Base-by-base conservation (phyloP, 2,113 vertebrate species). In the Psammodynastes pulverulentus region DNA sequence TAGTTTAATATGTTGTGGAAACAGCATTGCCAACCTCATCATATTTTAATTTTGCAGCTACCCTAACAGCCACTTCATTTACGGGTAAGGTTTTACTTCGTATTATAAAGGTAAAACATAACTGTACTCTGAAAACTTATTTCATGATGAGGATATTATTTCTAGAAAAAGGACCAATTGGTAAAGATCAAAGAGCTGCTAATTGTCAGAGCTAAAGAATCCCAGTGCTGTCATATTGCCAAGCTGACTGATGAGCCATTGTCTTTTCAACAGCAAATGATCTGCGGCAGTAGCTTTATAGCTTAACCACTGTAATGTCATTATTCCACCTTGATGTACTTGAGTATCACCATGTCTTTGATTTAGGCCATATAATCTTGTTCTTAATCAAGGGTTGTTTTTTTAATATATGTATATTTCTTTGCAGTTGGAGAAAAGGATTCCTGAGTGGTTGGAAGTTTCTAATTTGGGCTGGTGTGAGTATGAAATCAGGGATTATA, bases 111-210 rank as follows among this genome's bases (percentile, higher is more conserved):
- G 92, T 94, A 94, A 86, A 9, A 0, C 19, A 51, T 84, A 53
- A 84, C 89, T 97, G 95, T 94, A 91, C 89, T 96, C 89, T 93
- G 87, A 95, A 94, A 93, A 67, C 86, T 84, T 89, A n/a, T 89
- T 43, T 0, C 34, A 56, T 89, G 0, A 7, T 88, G 8, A 0
- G 86, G 45, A 87, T 94, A 93, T 95, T 92, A 92, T 95, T 34
- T 87, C 29, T 23, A 21, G 86, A 1, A 4, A 84, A 24, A 46
- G 52, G 88, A 90, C 89, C 87, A 96, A 92, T 49, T 46, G 34
- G 56, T 48, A 21, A 84, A 89, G 89, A 90, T 94, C 85, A 34
- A 85, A 94, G 91, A 93, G 95, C 23, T 93, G 58, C 93, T 95
- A 96, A 96, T 97, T 94, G 91, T 79, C 24, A 34, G 92, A 54